These are phyloP conservation scores for Drosophila nigrodunni DNA, from an alignment of 1,140 invertebrate species.

Conservation along the genomic window DNA sequence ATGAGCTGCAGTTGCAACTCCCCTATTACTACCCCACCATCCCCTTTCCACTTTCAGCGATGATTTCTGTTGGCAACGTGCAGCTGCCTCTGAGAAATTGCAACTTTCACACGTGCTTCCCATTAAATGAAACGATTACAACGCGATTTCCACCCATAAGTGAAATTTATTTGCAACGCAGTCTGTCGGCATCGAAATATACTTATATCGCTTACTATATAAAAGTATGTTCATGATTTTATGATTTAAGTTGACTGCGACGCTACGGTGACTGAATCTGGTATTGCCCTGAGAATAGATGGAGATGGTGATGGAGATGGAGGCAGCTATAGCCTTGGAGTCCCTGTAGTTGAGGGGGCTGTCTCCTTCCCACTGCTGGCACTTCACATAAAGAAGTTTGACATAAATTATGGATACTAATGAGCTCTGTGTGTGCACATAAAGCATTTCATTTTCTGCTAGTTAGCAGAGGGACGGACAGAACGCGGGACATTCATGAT, in stretches of 20 bases:
- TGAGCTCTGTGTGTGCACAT: conserved; percentile 73
- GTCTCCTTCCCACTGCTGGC: conserved; percentile 38
- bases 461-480: conserved; percentile 4
- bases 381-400: conserved; percentile 78
- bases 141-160: conserved; percentile 72
- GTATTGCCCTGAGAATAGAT: conserved; percentile 1
- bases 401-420: conserved; percentile 82
- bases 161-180: conserved; percentile 79
- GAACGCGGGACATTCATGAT: conserved; percentile 13
- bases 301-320: background rate
- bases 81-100: conserved; percentile 61
- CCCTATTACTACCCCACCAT: conserved; percentile 11
- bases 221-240: conserved; percentile 53
- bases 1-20: conserved; percentile 60
- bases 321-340: conserved; percentile 30
- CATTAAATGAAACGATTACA: conserved; percentile 81
- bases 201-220: conserved; percentile 24
- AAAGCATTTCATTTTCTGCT: conserved; percentile 61
- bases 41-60: conserved; percentile 39
- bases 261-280: conserved; percentile 24
- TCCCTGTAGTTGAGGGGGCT: conserved; percentile 21
- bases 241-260: conserved; percentile 55
- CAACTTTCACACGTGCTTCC: conserved; percentile 81
- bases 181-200: conserved; percentile 48
- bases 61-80: conserved; percentile 13